Conservation (phyloP, 2,113 vertebrate species). For the Aythya baeri region DNA sequence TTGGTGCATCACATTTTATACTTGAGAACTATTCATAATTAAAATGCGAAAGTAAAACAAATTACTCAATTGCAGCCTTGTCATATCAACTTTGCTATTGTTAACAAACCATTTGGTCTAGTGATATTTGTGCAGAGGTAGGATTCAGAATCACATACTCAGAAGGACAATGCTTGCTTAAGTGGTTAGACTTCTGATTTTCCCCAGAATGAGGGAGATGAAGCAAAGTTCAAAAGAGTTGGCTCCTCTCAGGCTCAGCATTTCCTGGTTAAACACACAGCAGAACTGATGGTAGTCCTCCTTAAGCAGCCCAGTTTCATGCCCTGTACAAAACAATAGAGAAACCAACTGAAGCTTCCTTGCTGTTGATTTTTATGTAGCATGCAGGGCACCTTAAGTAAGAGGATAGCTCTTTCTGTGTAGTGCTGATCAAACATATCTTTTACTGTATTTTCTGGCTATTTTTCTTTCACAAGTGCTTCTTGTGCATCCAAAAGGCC, state of each 20-base stretch:
- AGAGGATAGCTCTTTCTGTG: background rate
- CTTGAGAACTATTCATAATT: background rate
- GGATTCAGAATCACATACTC: background rate
- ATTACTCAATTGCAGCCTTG: background rate
- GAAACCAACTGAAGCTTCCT: background rate
- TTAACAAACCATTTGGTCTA: background rate
- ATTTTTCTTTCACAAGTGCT: background rate
- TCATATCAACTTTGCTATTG: background rate
- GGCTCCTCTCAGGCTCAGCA: background rate
- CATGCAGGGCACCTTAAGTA: fast-evolving
- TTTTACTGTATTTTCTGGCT: background rate
- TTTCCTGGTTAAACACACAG: background rate
- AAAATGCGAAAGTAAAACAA: background rate
- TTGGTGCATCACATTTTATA: background rate
- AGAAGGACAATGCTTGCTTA: background rate
- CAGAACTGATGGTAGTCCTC: background rate
- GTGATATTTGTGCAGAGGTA: background rate
- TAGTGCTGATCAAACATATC: background rate
- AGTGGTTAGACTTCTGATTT: background rate
- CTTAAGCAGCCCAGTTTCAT: fast-evolving
- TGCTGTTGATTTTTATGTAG: fast-evolving
- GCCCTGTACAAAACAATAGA: background rate
- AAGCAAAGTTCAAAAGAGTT: background rate
- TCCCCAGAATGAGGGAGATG: background rate
- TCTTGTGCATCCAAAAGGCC: background rate